These are phyloP conservation scores for Panorpa germanica DNA, from an alignment of 2,888 invertebrate genomes.

Conservation along the genomic window DNA sequence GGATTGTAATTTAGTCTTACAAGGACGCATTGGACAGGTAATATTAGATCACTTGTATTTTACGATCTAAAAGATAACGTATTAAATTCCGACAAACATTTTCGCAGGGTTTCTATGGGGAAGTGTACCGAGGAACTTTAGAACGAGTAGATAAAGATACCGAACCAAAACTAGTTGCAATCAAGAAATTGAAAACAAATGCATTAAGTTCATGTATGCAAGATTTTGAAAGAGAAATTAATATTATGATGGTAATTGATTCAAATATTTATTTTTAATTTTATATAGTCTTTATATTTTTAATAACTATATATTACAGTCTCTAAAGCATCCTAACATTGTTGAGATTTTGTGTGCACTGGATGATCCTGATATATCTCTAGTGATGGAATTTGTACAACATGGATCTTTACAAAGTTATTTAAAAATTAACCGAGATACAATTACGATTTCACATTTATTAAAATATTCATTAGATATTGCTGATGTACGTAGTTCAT, in stretches of 20 bases:
- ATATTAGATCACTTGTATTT: constrained; percentile 8
- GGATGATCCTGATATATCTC: constrained; percentile 53
- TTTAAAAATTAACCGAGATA: constrained; percentile 52
- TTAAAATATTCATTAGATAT: constrained; percentile 68
- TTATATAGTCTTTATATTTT: constrained; percentile 7
- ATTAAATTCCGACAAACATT: too few relatives aligned
- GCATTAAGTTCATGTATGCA: constrained; percentile 30
- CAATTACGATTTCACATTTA: constrained; percentile 38
- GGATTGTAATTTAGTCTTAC: constrained; percentile 37
- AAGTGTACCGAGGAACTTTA: constrained; percentile 60
- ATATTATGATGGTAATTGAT: constrained; percentile 82
- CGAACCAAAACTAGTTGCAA: constrained; percentile 38
- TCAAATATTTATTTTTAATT: constrained; percentile 8
- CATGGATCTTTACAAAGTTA: constrained; percentile 70
- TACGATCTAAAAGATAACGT: too few relatives aligned
- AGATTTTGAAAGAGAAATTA: constrained; percentile 71
- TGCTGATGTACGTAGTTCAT: constrained; percentile 40
- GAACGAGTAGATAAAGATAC: constrained; percentile 31
- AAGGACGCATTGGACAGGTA: constrained; percentile 39
- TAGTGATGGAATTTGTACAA: constrained; percentile 80
- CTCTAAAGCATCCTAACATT: constrained; percentile 68
- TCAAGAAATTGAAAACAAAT: constrained; percentile 41
- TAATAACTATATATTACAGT: constrained; percentile 26
- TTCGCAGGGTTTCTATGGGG: constrained; percentile 66
- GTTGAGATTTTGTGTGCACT: constrained; percentile 72